Conservation (phyloP, 2,888 invertebrate species). For the Petrolisthes manimaculis region DNA sequence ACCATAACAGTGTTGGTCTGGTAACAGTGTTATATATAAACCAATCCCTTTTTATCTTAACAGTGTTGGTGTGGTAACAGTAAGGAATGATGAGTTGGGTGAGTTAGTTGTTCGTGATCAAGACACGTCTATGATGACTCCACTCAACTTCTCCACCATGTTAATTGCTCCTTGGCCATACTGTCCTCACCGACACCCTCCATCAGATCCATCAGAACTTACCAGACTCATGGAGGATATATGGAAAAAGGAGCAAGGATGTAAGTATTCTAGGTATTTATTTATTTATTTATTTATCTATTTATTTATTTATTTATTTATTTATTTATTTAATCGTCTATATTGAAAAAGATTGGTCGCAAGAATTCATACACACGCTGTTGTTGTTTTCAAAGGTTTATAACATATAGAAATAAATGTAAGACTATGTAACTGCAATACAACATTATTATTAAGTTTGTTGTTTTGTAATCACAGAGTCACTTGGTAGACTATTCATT, state of each 20-base stretch:
- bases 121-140: conserved; percentile 5
- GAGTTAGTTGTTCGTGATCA: conserved; percentile 34
- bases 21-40: too few relatives aligned
- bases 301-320: too few relatives aligned
- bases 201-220: not conserved
- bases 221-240: conserved; percentile 35
- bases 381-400: not conserved
- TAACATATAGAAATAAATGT: too few relatives aligned
- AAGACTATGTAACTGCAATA: too few relatives aligned
- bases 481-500: too few relatives aligned
- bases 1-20: too few relatives aligned
- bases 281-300: too few relatives aligned
- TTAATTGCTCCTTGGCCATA: conserved; percentile 49
- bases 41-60: not conserved
- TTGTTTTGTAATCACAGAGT: too few relatives aligned
- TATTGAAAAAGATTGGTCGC: too few relatives aligned
- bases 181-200: conserved; percentile 35
- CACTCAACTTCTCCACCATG: conserved; percentile 24
- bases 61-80: conserved; percentile 40
- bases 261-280: conserved; percentile 45
- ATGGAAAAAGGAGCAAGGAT: conserved; percentile 25
- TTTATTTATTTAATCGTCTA: too few relatives aligned
- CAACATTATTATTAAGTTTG: too few relatives aligned
- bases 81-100: conserved; percentile 8
- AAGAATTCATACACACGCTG: too few relatives aligned